These are phyloP conservation scores for Gallinago paraguaiae DNA, from an alignment of 2,113 vertebrate species.

Conservation along the genomic window DNA sequence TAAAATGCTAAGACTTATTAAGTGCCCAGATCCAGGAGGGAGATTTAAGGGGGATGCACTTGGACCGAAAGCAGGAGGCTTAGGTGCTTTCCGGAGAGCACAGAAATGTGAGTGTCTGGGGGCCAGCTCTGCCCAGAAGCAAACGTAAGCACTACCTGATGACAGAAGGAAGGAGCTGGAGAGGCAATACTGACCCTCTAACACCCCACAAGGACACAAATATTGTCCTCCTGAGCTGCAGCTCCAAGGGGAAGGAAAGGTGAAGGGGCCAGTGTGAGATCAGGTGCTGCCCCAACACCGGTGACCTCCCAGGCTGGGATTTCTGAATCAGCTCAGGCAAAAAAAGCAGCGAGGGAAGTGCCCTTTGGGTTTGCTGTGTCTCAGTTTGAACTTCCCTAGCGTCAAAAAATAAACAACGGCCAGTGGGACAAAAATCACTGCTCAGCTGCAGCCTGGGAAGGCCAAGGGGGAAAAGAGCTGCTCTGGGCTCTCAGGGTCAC, in stretches of 20 bases:
- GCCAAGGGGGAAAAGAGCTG: neutral
- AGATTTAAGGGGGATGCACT: conserved; percentile 10
- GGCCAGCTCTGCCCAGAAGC: neutral
- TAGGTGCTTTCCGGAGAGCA: neutral
- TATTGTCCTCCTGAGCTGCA: neutral
- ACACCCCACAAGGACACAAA: accelerated
- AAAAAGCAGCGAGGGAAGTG: neutral
- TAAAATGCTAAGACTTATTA: conserved; percentile 42
- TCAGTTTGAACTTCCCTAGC: neutral
- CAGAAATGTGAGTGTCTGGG: neutral
- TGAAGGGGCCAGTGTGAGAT: neutral
- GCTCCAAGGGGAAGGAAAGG: neutral
- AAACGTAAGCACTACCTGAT: neutral
- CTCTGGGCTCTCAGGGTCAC: neutral
- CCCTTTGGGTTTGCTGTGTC: neutral
- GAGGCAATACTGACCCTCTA: neutral
- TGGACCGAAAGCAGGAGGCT: neutral
- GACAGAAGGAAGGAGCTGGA: neutral
- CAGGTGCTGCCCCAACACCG: neutral
- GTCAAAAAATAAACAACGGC: neutral
- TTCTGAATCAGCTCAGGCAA: neutral
- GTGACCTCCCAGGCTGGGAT: neutral
- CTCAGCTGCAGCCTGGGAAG: neutral
- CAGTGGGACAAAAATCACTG: neutral
- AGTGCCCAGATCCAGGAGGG: neutral